Evolutionary conservation across 2,797 vertebrate genomes (phyloP).

Genomic region (Xenops minutus): DNA sequence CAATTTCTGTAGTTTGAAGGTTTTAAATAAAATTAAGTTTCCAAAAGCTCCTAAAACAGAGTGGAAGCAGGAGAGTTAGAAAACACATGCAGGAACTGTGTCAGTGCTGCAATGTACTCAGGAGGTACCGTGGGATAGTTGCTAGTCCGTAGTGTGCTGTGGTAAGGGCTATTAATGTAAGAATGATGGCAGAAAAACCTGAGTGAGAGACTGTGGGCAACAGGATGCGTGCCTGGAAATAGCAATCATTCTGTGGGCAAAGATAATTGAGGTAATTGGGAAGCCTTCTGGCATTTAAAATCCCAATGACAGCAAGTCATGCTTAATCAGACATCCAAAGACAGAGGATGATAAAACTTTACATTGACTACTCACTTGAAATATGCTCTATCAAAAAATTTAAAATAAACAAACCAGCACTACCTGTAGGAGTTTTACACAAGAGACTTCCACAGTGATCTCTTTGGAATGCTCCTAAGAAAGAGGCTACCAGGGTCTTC

Average conservation of each 20-base stretch:
- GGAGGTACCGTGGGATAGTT: not conserved
- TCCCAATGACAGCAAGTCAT: slow-evolving; percentile 32
- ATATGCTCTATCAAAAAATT: not conserved
- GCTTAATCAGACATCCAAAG: slow-evolving; percentile 23
- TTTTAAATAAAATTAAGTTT: not conserved
- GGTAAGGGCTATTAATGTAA: not conserved
- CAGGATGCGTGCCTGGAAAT: slow-evolving; percentile 46
- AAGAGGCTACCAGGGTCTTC: not conserved
- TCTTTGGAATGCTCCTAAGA: not conserved
- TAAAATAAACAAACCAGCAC: not conserved
- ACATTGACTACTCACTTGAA: not conserved
- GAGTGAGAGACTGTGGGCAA: slow-evolving; percentile 10
- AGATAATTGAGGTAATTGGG: slow-evolving; percentile 43
- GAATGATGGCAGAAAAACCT: slow-evolving; percentile 2
- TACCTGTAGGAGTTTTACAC: not conserved
- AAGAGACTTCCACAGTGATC: not conserved
- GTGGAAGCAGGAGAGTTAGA: not conserved
- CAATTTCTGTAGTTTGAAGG: not conserved
- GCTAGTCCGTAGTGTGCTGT: not conserved
- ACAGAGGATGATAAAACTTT: not conserved
- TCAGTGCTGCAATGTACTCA: not conserved
- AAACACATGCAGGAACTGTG: not conserved
- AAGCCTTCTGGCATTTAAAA: slow-evolving; percentile 41
- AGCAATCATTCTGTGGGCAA: slow-evolving; percentile 39
- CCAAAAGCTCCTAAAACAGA: not conserved